Percentiles rank a stretch among this genome's conserved stretches.
phyloP scores from a whole-genome alignment of 2,113 vertebrate genomes.

The human (Homo sapiens) region DNA sequence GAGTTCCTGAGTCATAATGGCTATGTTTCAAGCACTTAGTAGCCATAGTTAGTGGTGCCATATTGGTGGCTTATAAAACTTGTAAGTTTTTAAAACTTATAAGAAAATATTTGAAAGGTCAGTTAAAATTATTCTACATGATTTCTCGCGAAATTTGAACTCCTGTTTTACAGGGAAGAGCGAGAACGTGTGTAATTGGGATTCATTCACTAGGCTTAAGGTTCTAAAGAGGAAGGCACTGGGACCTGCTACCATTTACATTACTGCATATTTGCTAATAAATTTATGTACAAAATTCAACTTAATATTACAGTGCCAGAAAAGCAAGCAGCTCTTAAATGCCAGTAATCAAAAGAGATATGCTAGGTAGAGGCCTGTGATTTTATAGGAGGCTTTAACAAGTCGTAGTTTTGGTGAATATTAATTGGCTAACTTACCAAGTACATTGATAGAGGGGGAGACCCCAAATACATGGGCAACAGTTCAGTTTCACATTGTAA shows the following conservation, averaged over 20 bases:
- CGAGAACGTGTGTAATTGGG: neutral
- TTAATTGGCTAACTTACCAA: neutral
- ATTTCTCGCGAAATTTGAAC: constrained; percentile 1
- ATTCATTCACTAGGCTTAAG: neutral
- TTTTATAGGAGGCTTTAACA: neutral
- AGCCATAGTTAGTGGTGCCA: neutral
- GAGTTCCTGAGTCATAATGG: neutral
- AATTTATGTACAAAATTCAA: neutral
- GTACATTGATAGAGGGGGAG: neutral
- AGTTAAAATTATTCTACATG: neutral
- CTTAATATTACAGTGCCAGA: neutral
- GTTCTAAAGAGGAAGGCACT: neutral
- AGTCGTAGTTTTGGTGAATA: neutral
- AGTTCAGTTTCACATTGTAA: neutral
- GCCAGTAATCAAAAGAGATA: neutral
- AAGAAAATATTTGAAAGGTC: neutral
- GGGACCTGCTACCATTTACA: neutral
- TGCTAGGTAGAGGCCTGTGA: neutral
- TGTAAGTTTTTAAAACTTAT: neutral
- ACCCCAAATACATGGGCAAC: neutral
- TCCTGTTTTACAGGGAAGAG: neutral
- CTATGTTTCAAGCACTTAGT: neutral
- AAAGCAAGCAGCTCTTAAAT: constrained; percentile 18
- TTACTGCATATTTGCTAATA: neutral
- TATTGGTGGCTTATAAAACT: neutral